A percentile compares a stretch with the other conserved stretches of the same genome.
Conservation (phyloP, 2,113 vertebrate species). For the Dipodomys spectabilis region DNA sequence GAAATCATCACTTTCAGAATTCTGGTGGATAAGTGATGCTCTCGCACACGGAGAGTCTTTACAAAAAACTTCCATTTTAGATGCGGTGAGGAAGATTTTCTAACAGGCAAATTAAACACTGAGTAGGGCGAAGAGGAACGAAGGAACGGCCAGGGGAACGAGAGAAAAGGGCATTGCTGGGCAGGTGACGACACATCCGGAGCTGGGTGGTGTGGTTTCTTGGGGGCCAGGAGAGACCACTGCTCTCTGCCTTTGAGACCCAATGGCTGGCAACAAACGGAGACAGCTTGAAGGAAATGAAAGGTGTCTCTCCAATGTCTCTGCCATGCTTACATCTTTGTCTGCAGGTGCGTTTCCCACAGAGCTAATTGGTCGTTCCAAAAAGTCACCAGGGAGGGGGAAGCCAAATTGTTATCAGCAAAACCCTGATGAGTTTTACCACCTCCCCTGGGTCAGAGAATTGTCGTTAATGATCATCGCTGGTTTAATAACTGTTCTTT, state of each 20-base stretch:
- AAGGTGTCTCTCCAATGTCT: conserved; percentile 5
- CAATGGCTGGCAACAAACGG: background rate
- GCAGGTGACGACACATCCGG: fast-evolving
- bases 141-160: background rate
- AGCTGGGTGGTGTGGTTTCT: background rate
- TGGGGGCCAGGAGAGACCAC: background rate
- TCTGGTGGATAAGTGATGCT: background rate
- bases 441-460: background rate
- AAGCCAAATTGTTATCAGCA: background rate
- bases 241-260: conserved; percentile 14
- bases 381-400: background rate
- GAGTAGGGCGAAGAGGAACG: background rate
- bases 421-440: conserved; percentile 26
- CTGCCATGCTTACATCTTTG: background rate
- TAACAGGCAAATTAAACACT: conserved; percentile 46
- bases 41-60: background rate
- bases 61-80: background rate
- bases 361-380: conserved; percentile 60
- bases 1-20: background rate
- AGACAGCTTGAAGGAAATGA: conserved; percentile 58
- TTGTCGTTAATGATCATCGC: background rate
- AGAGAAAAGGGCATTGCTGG: background rate
- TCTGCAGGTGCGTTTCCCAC: background rate
- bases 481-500: conserved; percentile 55
- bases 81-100: background rate